Percentiles rank a stretch among this genome's conserved stretches.
phyloP scores from a whole-genome alignment of 2,888 invertebrate species.

The Trissoscelio sp. region DNA sequence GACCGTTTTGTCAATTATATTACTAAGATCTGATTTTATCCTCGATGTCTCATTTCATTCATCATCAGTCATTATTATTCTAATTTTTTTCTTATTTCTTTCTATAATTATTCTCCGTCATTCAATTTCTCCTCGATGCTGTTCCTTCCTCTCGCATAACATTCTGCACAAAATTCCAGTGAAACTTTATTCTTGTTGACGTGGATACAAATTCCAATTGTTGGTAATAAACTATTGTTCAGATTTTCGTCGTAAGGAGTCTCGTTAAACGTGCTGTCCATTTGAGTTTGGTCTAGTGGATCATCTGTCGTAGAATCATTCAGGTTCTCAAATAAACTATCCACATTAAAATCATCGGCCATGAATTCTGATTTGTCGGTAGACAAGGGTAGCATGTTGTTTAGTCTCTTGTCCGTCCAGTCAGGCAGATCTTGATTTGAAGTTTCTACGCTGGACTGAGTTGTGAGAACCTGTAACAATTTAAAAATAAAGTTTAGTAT shows the following conservation, averaged over 20 bases:
- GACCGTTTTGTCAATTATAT: constrained; percentile 35
- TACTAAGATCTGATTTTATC: constrained; percentile 11
- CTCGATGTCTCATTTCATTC: constrained; percentile 3
- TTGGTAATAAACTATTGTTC: constrained; percentile 67
- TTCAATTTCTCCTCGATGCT: constrained; percentile 1
- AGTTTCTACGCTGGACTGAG: not conserved
- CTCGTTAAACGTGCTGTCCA: constrained; percentile 17
- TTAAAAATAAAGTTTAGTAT: not conserved
- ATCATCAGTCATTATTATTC: constrained; percentile 14
- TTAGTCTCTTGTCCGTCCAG: constrained; percentile 47
- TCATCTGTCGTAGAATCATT: constrained; percentile 62
- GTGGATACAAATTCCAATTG: constrained; percentile 86
- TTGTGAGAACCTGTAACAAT: not conserved
- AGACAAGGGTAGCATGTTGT: constrained; percentile 23
- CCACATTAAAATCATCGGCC: constrained; percentile 71
- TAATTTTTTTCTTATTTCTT: not conserved
- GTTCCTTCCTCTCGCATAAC: constrained; percentile 78
- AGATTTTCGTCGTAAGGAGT: constrained; percentile 3
- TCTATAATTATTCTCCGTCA: constrained; percentile 5
- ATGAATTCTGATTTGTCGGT: constrained; percentile 40
- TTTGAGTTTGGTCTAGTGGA: constrained; percentile 21
- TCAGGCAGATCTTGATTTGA: constrained; percentile 17
- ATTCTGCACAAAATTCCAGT: constrained; percentile 85
- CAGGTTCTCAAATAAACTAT: constrained; percentile 72
- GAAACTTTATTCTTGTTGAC: constrained; percentile 85